Base-by-base conservation (phyloP, 2,888 invertebrate species). In the Eupithecia subfuscata region DNA sequence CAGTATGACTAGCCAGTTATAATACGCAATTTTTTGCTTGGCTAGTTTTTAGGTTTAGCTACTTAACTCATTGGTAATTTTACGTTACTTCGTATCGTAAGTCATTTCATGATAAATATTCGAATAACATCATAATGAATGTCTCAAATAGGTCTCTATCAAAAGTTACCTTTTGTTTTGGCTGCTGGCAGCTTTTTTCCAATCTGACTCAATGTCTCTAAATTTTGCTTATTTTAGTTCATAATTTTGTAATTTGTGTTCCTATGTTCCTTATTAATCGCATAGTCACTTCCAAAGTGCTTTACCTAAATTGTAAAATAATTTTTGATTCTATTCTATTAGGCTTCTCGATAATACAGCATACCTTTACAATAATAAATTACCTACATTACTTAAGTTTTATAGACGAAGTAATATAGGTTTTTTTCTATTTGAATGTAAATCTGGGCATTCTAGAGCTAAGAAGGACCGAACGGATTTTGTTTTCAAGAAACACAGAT, bases 111-210 rank as follows among this genome's bases (percentile, higher is more conserved):
- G 67, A 12, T 40, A 67, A 67, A 67, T 34, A 43, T 68, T 68
- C 43, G 68, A 68, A 43, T 68, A 68, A 68, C 14, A 7, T 40
- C 18, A 67, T 22, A 64, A 18, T 64, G 34, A 34, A 22, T 40
- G 40, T 67, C 67, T 67, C 67, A 67, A 67, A 67, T n/a, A 34
- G 16, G 30, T 34, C 30, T 25, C 2, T 65, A n/a, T 77, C 30
- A 63, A 71, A 45, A 75, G 78, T 77, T 81, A 80, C 74, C 74
- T 56, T 48, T 70, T 69, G 73, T 75, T 71, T 67, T 70, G n/a
- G 81, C 81, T 81, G 81, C 79, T 70, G 81, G 81, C 81, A 80
- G 81, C 80, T 78, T 77, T 75, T 14, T 52, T 34, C 71, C 34
- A 72, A 48, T 69, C 22, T 72, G 67, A 75, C 69, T 40, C 43